Evolutionary conservation across 2,113 vertebrate species (phyloP).

Genomic region (Rostratula benghalensis): DNA sequence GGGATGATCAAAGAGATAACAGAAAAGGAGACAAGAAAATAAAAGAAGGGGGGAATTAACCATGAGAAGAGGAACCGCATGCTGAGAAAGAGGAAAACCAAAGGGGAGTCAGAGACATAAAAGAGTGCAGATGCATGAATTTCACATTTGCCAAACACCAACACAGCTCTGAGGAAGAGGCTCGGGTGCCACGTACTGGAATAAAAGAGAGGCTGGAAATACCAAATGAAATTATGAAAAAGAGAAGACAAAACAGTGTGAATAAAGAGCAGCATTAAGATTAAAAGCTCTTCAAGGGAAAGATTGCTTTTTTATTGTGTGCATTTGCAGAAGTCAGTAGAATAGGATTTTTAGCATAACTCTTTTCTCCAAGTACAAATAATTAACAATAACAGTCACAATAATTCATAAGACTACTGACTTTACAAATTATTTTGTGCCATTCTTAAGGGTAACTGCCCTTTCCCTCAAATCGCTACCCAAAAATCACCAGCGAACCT

Average conservation of each 20-base stretch:
- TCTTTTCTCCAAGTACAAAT: conserved; percentile 38
- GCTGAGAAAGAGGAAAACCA: neutral
- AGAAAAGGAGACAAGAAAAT: neutral
- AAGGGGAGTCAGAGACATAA: neutral
- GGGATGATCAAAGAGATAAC: neutral
- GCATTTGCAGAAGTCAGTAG: neutral
- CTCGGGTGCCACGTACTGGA: neutral
- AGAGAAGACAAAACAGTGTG: neutral
- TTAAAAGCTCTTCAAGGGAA: neutral
- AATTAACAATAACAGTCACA: conserved; percentile 54
- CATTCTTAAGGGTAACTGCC: conserved; percentile 20
- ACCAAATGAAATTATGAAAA: neutral
- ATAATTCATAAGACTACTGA: conserved; percentile 35
- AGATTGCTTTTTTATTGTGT: neutral
- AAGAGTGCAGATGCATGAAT: neutral
- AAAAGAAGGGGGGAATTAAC: neutral
- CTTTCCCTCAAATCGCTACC: neutral
- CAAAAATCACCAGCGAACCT: neutral
- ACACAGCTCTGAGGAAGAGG: neutral
- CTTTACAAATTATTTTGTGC: conserved; percentile 22
- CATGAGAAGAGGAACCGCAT: neutral
- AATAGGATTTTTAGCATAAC: neutral
- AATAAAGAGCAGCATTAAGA: neutral
- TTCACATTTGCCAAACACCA: neutral
- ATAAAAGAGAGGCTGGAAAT: neutral